phyloP scores from a whole-genome alignment of 2,797 vertebrate species.

The Etheostoma perlongum region DNA sequence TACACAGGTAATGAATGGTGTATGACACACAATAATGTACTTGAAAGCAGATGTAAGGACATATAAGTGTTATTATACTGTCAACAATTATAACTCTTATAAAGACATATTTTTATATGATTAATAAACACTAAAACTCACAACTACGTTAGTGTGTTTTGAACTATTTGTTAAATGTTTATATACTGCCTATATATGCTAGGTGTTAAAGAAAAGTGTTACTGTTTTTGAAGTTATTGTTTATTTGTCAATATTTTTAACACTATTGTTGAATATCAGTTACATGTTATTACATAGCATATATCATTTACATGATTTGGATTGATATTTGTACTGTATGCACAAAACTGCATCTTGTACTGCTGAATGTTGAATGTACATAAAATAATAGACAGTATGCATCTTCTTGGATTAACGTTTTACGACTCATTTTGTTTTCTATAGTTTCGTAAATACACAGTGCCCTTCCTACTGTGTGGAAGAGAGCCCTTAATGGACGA shows the following conservation, averaged over 20 bases:
- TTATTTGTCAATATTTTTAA: neutral
- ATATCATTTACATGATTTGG: neutral
- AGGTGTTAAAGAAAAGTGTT: neutral
- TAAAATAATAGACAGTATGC: neutral
- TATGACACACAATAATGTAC: neutral
- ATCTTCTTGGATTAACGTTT: neutral
- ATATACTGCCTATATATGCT: neutral
- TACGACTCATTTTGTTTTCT: conserved; percentile 17
- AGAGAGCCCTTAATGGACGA: conserved; percentile 58
- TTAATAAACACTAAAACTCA: neutral
- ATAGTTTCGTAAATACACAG: conserved; percentile 80
- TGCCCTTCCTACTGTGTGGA: conserved; percentile 83
- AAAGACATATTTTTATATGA: neutral
- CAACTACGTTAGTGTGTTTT: neutral
- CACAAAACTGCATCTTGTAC: neutral
- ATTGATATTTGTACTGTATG: neutral
- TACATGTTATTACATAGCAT: accelerated
- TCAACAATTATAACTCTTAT: neutral
- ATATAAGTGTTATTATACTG: too few species aligned
- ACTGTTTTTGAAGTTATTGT: neutral
- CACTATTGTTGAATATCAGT: neutral
- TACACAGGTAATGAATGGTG: neutral
- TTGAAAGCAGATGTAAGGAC: neutral
- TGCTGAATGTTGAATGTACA: neutral
- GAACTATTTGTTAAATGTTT: neutral